Conservation (phyloP, 1,140 invertebrate species). For the Brachionus calyciflorus region DNA sequence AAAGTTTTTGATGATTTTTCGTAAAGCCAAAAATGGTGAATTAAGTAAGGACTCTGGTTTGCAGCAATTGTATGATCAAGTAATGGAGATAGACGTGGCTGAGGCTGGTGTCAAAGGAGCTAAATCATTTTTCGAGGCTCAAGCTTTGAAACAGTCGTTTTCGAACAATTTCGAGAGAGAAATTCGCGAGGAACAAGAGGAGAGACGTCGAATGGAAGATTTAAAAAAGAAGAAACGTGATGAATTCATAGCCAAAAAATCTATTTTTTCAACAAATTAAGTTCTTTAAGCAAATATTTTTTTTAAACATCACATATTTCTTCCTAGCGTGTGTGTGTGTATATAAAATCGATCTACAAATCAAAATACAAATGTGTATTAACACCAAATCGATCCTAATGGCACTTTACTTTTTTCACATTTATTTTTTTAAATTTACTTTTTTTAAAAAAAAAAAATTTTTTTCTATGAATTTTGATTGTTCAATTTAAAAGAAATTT, state of each 20-base stretch:
- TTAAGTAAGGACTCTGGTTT: slow-evolving; percentile 15
- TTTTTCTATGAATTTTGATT: no score
- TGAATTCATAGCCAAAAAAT: slow-evolving; percentile 45
- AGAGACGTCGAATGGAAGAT: slow-evolving; percentile 45
- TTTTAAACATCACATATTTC: background rate
- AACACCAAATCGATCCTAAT: no score
- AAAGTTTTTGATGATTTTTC: slow-evolving; percentile 47
- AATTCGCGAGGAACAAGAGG: slow-evolving; percentile 47
- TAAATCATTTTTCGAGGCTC: slow-evolving; percentile 60
- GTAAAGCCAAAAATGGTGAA: slow-evolving; percentile 46
- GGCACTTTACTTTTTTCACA: no score
- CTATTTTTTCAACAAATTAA: slow-evolving; percentile 20
- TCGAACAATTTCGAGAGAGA: slow-evolving; percentile 45
- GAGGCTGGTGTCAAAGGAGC: slow-evolving; percentile 58
- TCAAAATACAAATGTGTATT: no score
- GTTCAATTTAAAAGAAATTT: no score
- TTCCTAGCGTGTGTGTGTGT: background rate
- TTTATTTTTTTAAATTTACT: no score
- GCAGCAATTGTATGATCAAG: slow-evolving; percentile 51
- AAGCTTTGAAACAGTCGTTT: slow-evolving; percentile 48
- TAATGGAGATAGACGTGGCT: slow-evolving; percentile 59
- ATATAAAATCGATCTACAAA: no score
- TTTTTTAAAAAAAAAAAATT: no score
- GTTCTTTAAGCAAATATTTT: background rate
- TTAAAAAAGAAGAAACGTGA: slow-evolving; percentile 42